Evolutionary conservation across 2,113 vertebrate species (phyloP), one percentile per base, ranked within the genome.

Genomic region (Cygnus buccinator): DNA sequence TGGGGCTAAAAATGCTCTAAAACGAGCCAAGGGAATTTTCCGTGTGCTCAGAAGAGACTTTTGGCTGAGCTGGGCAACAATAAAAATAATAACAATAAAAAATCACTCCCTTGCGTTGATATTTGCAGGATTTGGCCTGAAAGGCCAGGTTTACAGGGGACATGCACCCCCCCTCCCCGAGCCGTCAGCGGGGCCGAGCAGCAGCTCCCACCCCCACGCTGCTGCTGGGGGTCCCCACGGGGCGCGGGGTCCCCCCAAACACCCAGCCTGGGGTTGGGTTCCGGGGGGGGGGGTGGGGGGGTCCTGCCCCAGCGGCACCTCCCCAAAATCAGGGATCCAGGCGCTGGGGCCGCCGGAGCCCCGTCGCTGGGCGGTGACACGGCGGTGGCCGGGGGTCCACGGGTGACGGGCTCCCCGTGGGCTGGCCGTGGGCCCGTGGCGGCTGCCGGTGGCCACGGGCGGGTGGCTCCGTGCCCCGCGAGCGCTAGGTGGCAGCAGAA

Each of bases 401-500:
- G 28, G 18, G 71, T 18, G 11, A 11, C 1, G 1, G 55, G 62
- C 13, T 29, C 23, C 52, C 33, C 4, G 66, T 28, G 5, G 37
- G 35, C 7, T 3, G 12, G 28, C 29, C 35, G 13, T 6, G 43
- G 52, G 25, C 61, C 55, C 29, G 67, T 46, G 35, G 16, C 11
- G 39, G 57, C 35, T 23, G 23, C 23, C 57, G 20, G 13, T 22
- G 73, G 85, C 33, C 62, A 8, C 23, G 61, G 23, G 22, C 13
- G 14, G 59, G 35, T 35, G 26, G 29, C 68, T 33, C 37, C 41
- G 58, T 22, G 22, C 15, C 29, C 19, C 46, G 29, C 10, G 5
- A 22, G 80, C 96, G 50, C 85, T 92, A 95, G 97, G 50, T 92
- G 96, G 97, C 96, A 93, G 97, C 92, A 86, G 83, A 89, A 55